Percentiles rank a stretch among this genome's conserved stretches.
Conservation (phyloP, 2,797 vertebrate genomes). For the Sebastes reedi region DNA sequence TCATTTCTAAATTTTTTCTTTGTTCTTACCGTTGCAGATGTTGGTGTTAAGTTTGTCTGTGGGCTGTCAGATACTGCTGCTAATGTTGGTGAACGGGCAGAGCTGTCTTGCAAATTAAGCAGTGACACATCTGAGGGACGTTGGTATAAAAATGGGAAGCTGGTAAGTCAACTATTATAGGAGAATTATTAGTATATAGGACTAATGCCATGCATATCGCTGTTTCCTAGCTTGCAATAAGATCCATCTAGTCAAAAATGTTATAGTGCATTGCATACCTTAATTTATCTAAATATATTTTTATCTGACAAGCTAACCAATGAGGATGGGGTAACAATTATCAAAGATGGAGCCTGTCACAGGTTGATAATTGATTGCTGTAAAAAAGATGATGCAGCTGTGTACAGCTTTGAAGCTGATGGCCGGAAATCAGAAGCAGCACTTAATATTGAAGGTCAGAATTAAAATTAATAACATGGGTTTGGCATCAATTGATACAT, state of each 20-base stretch:
- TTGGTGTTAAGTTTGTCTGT: slow-evolving; percentile 77
- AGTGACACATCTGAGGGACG: slow-evolving; percentile 77
- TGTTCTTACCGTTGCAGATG: slow-evolving; percentile 53
- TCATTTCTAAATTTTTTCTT: not conserved
- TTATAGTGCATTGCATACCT: not conserved
- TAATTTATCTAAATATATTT: not conserved
- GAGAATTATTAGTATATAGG: not conserved
- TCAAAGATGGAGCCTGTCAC: slow-evolving; percentile 85
- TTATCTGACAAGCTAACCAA: slow-evolving; percentile 77
- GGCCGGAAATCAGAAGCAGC: slow-evolving; percentile 87
- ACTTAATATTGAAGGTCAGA: slow-evolving; percentile 84
- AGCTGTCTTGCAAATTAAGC: slow-evolving; percentile 86
- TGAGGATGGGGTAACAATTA: slow-evolving; percentile 77
- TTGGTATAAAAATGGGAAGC: slow-evolving; percentile 90
- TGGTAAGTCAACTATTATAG: slow-evolving; percentile 74
- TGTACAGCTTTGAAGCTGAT: slow-evolving; percentile 88
- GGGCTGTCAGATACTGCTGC: slow-evolving; percentile 82
- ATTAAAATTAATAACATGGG: not conserved
- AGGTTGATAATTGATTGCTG: slow-evolving; percentile 82
- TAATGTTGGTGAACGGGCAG: slow-evolving; percentile 75
- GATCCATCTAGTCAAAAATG: not conserved
- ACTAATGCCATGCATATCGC: not conserved
- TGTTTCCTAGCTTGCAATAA: not conserved
- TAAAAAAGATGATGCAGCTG: slow-evolving; percentile 81
- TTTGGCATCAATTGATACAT: not conserved